Base-by-base conservation (phyloP, 2,113 vertebrate species). In the Tinamus guttatus region DNA sequence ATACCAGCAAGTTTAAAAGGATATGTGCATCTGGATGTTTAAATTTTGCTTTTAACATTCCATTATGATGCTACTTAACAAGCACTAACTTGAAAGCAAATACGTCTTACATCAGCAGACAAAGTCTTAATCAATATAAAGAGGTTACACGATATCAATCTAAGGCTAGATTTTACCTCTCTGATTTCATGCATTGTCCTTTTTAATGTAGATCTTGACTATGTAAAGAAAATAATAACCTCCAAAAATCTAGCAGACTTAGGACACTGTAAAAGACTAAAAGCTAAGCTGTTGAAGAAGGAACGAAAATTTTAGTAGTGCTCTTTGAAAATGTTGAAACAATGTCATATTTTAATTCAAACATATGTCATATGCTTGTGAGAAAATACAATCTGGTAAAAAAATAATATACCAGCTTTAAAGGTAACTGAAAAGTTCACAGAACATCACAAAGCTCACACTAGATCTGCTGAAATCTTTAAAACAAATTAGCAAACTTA, bases 301-400 rank as follows among this genome's bases (percentile, higher is more conserved):
- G 9, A 71, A 9, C 5, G 4, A 2, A 27, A 3, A 22, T 52
- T 62, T 76, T 78, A 0, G 0, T 22, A 6, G 28, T 38, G 2
- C 38, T 32, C 36, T 49, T 58, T n/a, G 5, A 36, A 2, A 5
- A 63, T 59, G 60, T 65, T 68, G 73, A 81, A 92, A 60, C n/a
- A 82, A 27, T 38, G 24, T 56, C 20, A 49, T 27, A 70, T 43
- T 30, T 71, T 79, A 82, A 64, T 76, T 94, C 47, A 92, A 84
- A 30, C 2, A 52, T 11, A 25, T 11, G n/a, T 77, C 41, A 64
- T 7, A 64, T 7, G 8, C 13, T 47, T 51, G 15, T 51, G 41
- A 82, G 70, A 90, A 87, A 77, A 90, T 15, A 12, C 32, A 22
- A 51, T 34, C 4, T 64, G 9, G 34, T 13, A 64, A 86, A 92